phyloP scores from a whole-genome alignment of 2,113 vertebrate species.

The Paracyprichromis sp. region DNA sequence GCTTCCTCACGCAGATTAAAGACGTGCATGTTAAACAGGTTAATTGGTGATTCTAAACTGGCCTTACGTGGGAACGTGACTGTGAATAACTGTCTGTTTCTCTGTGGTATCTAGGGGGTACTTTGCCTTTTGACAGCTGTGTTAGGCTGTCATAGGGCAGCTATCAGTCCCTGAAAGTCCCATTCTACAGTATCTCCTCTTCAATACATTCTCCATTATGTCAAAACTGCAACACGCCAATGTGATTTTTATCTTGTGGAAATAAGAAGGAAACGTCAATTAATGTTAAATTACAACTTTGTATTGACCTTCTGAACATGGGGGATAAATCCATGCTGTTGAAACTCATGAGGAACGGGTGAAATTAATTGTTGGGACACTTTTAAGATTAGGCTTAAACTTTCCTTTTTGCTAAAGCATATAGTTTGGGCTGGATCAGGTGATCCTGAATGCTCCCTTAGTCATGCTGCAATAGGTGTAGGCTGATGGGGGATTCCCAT shows the following conservation, averaged over 20 bases:
- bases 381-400: background rate
- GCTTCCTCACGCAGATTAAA: background rate
- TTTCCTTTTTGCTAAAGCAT: background rate
- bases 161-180: background rate
- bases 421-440: background rate
- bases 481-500: background rate
- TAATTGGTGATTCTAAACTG: background rate
- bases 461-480: background rate
- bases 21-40: background rate
- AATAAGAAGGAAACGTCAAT: background rate
- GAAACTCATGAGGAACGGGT: background rate
- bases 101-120: background rate
- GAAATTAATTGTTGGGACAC: background rate
- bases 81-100: background rate
- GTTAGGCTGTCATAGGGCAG: background rate
- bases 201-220: background rate
- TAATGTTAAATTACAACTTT: background rate
- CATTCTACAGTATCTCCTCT: background rate
- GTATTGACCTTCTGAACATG: background rate
- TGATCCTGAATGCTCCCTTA: background rate
- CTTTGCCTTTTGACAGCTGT: background rate
- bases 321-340: background rate
- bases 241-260: background rate
- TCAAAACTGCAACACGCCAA: background rate
- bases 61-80: rapidly evolving